These are phyloP conservation scores for Eubasilissa regina DNA, from an alignment of 1,140 invertebrate genomes.

Conservation along the genomic window DNA sequence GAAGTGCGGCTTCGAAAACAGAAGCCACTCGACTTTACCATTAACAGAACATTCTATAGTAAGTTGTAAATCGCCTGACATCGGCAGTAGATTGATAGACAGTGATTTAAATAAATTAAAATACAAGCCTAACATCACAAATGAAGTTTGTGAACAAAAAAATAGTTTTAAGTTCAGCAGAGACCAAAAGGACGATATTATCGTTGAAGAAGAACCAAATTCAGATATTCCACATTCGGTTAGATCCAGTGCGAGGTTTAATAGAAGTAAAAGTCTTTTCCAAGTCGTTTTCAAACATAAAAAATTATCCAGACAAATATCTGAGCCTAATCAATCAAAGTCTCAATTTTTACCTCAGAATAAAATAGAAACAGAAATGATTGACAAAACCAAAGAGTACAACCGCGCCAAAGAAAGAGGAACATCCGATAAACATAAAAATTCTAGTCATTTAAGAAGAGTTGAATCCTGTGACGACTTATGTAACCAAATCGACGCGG, in stretches of 20 bases:
- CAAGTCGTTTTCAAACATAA: conserved; percentile 65
- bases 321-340: conserved; percentile 62
- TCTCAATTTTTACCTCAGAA: background rate
- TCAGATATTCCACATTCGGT: background rate
- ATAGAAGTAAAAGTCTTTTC: conserved; percentile 61
- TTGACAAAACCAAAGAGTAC: background rate
- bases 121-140: background rate
- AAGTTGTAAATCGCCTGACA: conserved; percentile 31
- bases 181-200: conserved; percentile 45
- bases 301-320: conserved; percentile 67
- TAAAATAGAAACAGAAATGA: background rate
- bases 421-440: background rate
- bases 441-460: background rate
- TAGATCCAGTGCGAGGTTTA: background rate
- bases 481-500: background rate
- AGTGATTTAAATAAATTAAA: conserved; percentile 9
- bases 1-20: conserved; percentile 66
- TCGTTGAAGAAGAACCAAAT: conserved; percentile 51
- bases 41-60: background rate
- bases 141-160: conserved; percentile 1
- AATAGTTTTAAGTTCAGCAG: background rate
- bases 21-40: conserved; percentile 3
- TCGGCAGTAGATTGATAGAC: background rate
- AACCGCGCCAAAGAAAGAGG: background rate
- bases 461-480: background rate